Percentiles rank a stretch among this genome's conserved stretches.
These are phyloP conservation scores for Siderastrea radians DNA, from an alignment of 92 coral and sea anemone genomes.

Conservation along the genomic window DNA sequence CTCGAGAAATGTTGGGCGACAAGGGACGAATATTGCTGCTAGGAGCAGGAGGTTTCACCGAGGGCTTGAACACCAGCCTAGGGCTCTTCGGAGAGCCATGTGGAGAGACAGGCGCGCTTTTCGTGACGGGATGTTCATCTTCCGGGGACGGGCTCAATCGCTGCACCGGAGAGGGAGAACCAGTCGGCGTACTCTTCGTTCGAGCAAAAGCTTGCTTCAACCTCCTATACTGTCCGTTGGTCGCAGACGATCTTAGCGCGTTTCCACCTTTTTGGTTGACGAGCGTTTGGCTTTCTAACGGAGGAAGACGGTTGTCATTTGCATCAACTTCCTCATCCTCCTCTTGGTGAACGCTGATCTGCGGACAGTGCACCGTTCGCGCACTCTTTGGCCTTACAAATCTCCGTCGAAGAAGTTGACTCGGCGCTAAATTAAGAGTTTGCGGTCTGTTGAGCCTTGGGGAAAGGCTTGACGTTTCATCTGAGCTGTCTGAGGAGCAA, in stretches of 20 bases:
- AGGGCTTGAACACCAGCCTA: constrained; percentile 34
- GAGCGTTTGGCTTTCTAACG: constrained; percentile 19
- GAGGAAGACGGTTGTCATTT: constrained; percentile 30
- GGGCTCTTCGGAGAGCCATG: constrained; percentile 64
- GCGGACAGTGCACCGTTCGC: constrained; percentile 18
- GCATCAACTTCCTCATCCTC: constrained; percentile 12
- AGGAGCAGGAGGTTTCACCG: not conserved
- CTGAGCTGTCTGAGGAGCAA: constrained; percentile 42
- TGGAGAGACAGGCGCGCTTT: constrained; percentile 81
- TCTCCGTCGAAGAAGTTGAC: constrained; percentile 40
- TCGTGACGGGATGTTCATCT: constrained; percentile 13
- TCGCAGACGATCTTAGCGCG: not conserved
- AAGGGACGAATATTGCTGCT: constrained; percentile 19
- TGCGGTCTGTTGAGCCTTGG: constrained; percentile 25
- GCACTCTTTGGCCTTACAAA: constrained; percentile 48
- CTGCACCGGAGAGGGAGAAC: constrained; percentile 31
- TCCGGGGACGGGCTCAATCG: constrained; percentile 45
- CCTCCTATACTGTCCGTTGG: constrained; percentile 6
- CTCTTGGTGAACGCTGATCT: not conserved
- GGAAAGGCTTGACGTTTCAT: constrained; percentile 27
- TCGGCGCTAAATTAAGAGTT: constrained; percentile 28
- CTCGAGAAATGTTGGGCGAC: constrained; percentile 25
- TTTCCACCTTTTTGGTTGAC: not conserved
- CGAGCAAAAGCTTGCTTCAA: constrained; percentile 25
- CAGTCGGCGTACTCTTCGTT: constrained; percentile 37